phyloP scores from a whole-genome alignment of 2,888 invertebrate species.

The Macrophya alboannulata region DNA sequence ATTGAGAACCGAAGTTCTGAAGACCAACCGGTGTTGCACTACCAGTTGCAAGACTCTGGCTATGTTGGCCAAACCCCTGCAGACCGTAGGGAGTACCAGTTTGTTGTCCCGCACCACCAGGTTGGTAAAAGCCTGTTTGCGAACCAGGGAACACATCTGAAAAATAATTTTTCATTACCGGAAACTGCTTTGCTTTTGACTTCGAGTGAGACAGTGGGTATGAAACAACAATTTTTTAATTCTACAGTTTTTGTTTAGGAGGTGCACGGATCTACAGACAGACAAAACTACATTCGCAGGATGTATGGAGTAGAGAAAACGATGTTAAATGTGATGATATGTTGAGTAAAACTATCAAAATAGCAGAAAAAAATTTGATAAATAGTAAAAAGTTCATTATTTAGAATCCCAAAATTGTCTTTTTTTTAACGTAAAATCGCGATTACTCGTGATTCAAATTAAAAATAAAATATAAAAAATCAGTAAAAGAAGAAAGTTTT shows the following conservation, averaged over 20 bases:
- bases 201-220: background rate
- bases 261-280: conserved; percentile 45
- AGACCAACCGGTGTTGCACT: conserved; percentile 80
- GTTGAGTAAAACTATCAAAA: conserved; percentile 9
- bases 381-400: background rate
- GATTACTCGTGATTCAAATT: conserved; percentile 11
- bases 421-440: background rate
- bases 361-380: background rate
- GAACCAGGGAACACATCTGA: conserved; percentile 78
- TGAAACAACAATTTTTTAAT: conserved; percentile 15
- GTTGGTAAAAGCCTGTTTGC: conserved; percentile 78
- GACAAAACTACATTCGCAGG: conserved; percentile 49
- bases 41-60: conserved; percentile 77
- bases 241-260: conserved; percentile 44
- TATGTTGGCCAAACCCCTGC: conserved; percentile 80
- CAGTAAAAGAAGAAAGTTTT: background rate
- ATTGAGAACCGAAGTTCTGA: conserved; percentile 82
- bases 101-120: conserved; percentile 78
- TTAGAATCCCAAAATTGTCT: background rate
- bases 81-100: conserved; percentile 78
- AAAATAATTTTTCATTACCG: conserved; percentile 58
- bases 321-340: conserved; percentile 16
- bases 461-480: background rate
- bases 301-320: background rate
- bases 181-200: background rate